Conservation (phyloP, 2,888 invertebrate genomes). For the Chrysodeixis includens region DNA sequence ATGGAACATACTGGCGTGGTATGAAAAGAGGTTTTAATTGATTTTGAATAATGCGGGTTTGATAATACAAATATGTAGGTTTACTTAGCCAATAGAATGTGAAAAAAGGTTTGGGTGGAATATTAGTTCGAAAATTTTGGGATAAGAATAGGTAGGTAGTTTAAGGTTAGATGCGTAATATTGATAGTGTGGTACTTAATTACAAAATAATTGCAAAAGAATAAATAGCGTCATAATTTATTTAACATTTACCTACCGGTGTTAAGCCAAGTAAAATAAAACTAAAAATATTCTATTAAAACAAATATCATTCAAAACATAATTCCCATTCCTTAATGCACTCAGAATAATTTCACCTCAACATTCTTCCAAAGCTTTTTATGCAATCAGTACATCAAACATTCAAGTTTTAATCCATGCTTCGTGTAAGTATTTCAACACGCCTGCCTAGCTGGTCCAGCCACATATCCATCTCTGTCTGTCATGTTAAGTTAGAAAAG, state of each 20-base stretch:
- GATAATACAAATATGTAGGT: too few species aligned
- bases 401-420: slow-evolving; percentile 84
- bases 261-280: neutral
- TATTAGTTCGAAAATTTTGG: too few species aligned
- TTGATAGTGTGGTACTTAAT: too few species aligned
- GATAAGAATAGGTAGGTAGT: too few species aligned
- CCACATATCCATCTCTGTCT: slow-evolving; percentile 58
- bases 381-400: slow-evolving; percentile 74
- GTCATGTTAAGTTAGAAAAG: slow-evolving; percentile 50
- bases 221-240: too few species aligned
- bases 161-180: too few species aligned
- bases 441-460: slow-evolving; percentile 70
- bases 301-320: slow-evolving; percentile 34
- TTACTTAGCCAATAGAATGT: too few species aligned
- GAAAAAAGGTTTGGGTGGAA: too few species aligned
- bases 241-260: too few species aligned
- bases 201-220: too few species aligned
- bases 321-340: slow-evolving; percentile 39
- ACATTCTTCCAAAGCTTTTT: slow-evolving; percentile 55
- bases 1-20: neutral
- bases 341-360: slow-evolving; percentile 41
- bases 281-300: slow-evolving; percentile 13
- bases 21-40: too few species aligned
- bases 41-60: too few species aligned
- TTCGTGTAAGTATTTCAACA: slow-evolving; percentile 87